Evolutionary conservation across 2,113 vertebrate genomes (phyloP).

Genomic region (Myotis lucifugus): DNA sequence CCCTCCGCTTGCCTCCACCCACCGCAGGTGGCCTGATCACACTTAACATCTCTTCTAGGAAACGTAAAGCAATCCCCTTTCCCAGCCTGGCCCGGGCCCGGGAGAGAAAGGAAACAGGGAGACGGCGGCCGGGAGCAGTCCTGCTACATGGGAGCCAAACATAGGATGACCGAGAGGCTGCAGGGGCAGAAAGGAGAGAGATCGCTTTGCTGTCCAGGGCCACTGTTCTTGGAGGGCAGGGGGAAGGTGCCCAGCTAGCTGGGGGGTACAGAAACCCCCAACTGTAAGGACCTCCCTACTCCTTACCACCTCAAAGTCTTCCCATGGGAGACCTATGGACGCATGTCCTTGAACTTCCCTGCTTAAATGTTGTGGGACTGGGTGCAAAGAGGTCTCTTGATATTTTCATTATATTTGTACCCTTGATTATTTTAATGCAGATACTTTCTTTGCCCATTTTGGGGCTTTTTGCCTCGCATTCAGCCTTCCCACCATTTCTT

Average conservation of each 20-base stretch:
- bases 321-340: background rate
- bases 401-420: background rate
- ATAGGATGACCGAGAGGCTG: slow-evolving; percentile 73
- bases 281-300: background rate
- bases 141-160: slow-evolving; percentile 74
- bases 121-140: slow-evolving; percentile 47
- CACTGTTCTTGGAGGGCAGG: background rate
- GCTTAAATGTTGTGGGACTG: background rate
- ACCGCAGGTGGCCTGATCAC: background rate
- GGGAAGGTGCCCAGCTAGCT: background rate
- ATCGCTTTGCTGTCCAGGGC: background rate
- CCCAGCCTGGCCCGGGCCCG: slow-evolving; percentile 68
- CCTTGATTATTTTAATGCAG: background rate
- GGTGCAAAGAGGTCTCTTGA: background rate
- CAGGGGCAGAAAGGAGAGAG: background rate
- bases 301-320: background rate
- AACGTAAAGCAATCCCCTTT: background rate
- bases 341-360: background rate
- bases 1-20: background rate
- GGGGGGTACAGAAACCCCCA: background rate
- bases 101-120: slow-evolving; percentile 73
- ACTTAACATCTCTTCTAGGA: background rate
- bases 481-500: background rate
- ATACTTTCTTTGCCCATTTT: background rate
- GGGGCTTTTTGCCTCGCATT: background rate